Evolutionary conservation across 1,140 invertebrate species (phyloP).

Genomic region (Bombus balteatus): DNA sequence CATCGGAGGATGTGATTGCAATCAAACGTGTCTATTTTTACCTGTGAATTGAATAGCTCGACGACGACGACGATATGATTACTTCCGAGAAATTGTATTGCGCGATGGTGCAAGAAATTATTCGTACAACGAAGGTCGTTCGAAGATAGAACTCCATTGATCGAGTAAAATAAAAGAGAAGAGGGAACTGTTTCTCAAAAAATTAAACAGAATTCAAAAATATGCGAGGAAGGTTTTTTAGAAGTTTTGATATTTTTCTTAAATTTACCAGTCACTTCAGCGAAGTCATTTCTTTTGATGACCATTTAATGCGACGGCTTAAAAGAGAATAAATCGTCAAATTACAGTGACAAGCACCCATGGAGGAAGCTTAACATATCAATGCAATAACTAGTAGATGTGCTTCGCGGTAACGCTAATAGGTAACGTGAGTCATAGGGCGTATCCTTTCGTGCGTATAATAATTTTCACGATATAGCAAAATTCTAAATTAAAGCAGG

Average conservation of each 20-base stretch:
- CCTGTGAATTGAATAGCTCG: not conserved
- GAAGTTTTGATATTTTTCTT: not conserved
- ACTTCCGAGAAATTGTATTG: not conserved
- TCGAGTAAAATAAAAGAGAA: not conserved
- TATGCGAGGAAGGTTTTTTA: too few relatives aligned
- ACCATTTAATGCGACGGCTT: not conserved
- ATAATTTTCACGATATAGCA: not conserved
- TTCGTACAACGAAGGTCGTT: not conserved
- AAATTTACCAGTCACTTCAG: not conserved
- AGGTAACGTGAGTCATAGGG: conserved; percentile 24
- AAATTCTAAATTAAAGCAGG: not conserved
- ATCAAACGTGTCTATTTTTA: not conserved
- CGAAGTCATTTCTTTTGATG: not conserved
- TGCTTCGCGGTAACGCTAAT: conserved; percentile 35
- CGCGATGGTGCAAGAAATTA: not conserved
- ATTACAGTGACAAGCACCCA: not conserved
- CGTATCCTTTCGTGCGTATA: not conserved
- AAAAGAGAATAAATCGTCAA: conserved; percentile 33
- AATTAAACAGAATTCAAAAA: not conserved
- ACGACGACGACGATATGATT: not conserved
- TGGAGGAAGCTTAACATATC: conserved; percentile 33
- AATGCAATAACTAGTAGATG: conserved; percentile 36
- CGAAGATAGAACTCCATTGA: not conserved
- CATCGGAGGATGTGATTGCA: not conserved
- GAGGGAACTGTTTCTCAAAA: not conserved